Conservation (phyloP, 2,888 invertebrate species). For the Nephrotoma appendiculata region DNA sequence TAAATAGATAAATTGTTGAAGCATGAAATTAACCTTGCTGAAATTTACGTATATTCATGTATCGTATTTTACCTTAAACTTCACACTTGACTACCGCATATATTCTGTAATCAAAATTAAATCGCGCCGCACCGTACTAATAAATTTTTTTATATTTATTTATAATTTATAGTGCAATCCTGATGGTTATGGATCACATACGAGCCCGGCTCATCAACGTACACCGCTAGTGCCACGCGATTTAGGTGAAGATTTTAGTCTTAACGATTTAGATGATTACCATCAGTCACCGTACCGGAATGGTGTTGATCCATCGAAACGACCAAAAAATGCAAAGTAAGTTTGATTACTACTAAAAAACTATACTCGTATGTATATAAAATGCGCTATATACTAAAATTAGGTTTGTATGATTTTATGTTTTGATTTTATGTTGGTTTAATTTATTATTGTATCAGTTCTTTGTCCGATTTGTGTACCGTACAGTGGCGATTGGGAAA, state of each 20-base stretch:
- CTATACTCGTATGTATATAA: neutral
- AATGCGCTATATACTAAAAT: neutral
- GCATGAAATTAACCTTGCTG: neutral
- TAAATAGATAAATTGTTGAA: neutral
- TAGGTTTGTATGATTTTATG: neutral
- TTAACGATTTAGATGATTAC: slow-evolving; percentile 32
- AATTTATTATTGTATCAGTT: neutral
- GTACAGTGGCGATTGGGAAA: neutral
- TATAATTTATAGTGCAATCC: slow-evolving; percentile 52
- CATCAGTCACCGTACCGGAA: neutral
- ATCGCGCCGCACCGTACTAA: neutral
- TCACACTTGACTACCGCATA: neutral
- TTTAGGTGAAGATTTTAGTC: slow-evolving; percentile 50
- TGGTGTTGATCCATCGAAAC: slow-evolving; percentile 28
- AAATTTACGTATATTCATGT: neutral
- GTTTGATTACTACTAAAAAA: slow-evolving; percentile 36
- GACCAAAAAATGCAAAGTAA: slow-evolving; percentile 85
- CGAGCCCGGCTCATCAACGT: slow-evolving; percentile 60
- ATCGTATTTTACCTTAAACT: neutral
- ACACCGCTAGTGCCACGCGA: slow-evolving; percentile 65
- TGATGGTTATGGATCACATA: slow-evolving; percentile 75
- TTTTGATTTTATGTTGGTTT: neutral
- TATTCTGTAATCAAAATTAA: neutral
- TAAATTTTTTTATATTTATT: neutral
- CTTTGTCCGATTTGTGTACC: neutral